These are phyloP conservation scores for Furcula furcula DNA, from an alignment of 2,888 invertebrate species.

Conservation along the genomic window DNA sequence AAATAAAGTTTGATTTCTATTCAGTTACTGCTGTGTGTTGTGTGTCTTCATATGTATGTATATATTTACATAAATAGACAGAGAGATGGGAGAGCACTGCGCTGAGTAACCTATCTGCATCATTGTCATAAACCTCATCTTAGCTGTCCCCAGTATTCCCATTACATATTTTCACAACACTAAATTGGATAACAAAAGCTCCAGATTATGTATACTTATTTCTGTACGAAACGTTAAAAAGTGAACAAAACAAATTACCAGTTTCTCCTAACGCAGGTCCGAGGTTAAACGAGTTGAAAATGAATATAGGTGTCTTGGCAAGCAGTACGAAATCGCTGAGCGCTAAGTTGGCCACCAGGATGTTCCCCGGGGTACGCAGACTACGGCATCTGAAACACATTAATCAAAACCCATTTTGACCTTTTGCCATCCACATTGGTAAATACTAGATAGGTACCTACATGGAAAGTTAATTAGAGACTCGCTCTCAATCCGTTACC, in stretches of 20 bases:
- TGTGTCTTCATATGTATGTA: no score
- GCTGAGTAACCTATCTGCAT: no score
- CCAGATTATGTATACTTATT: no score
- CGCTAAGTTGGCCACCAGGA: slow-evolving; percentile 88
- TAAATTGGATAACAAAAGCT: no score
- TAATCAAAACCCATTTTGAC: slow-evolving; percentile 26
- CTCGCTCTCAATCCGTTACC: slow-evolving; percentile 13
- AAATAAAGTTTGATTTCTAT: no score
- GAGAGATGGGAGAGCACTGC: no score
- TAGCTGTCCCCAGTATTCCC: no score
- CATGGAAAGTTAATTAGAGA: slow-evolving; percentile 20
- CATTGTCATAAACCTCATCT: no score
- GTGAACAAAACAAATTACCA: slow-evolving; percentile 70
- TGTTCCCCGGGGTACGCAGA: slow-evolving; percentile 88
- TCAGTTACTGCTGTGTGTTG: no score
- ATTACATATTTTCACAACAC: no score
- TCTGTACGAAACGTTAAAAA: not conserved
- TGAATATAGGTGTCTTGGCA: slow-evolving; percentile 86
- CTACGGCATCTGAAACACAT: slow-evolving; percentile 83
- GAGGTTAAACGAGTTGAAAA: slow-evolving; percentile 87
- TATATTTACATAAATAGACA: no score
- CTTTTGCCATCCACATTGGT: slow-evolving; percentile 10
- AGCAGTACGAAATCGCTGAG: slow-evolving; percentile 88
- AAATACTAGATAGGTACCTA: no score
- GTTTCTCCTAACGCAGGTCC: slow-evolving; percentile 88